These are phyloP conservation scores for Lineus longissimus DNA, from an alignment of 1,140 invertebrate genomes.

Conservation along the genomic window DNA sequence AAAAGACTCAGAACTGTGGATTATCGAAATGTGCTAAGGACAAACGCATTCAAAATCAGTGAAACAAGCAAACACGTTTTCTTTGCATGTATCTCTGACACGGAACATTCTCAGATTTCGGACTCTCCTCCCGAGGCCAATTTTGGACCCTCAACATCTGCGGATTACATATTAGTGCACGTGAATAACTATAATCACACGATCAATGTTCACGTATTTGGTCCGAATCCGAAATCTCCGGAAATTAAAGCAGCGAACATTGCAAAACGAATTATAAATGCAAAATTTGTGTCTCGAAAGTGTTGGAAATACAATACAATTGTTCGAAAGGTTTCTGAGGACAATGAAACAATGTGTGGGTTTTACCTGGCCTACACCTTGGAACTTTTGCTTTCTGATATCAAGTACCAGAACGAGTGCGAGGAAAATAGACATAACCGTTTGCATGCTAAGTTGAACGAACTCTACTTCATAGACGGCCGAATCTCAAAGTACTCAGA, in stretches of 20 bases:
- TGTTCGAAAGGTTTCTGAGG: background rate
- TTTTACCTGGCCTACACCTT: background rate
- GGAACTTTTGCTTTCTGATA: background rate
- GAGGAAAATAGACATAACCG: background rate
- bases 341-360: slow-evolving; percentile 3
- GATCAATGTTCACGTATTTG: slow-evolving; percentile 3
- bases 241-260: background rate
- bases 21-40: background rate
- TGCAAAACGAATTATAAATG: background rate
- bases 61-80: background rate
- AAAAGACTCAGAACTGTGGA: slow-evolving; percentile 2
- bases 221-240: background rate
- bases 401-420: background rate
- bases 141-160: background rate
- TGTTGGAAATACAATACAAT: background rate
- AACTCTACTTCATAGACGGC: background rate
- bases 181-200: background rate
- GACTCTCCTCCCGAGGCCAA: too few relatives aligned
- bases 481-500: background rate
- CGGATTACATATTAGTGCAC: slow-evolving; percentile 4
- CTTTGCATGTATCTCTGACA: slow-evolving; percentile 3
- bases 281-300: background rate
- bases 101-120: too few relatives aligned
- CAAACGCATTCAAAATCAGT: background rate
- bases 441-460: background rate